phyloP scores from a whole-genome alignment of 1,140 invertebrate genomes.

The Hormaphis cornu region DNA sequence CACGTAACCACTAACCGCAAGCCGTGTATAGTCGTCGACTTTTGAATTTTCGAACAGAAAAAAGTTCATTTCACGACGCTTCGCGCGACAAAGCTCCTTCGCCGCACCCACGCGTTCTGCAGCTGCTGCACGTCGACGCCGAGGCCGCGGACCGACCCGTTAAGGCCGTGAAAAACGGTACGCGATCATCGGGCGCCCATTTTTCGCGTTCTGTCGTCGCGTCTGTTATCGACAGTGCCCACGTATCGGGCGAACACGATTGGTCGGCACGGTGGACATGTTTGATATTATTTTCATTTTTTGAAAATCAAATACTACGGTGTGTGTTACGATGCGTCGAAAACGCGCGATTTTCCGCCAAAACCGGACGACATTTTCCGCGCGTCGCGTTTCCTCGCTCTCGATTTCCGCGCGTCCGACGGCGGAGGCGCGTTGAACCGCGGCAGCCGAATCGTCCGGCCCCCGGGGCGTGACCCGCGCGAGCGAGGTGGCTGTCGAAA shows the following conservation, averaged over 20 bases:
- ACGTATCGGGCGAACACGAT: conserved; percentile 29
- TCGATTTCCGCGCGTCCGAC: neutral
- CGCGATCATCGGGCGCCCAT: conserved; percentile 19
- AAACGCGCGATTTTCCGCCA: conserved; percentile 22
- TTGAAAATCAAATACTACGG: conserved; percentile 32
- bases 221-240: conserved; percentile 28
- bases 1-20: conserved; percentile 24
- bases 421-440: no score
- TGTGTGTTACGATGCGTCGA: conserved; percentile 24
- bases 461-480: no score
- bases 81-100: no score
- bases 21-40: conserved; percentile 27
- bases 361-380: neutral
- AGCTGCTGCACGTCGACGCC: no score
- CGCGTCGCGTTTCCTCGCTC: no score
- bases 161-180: no score
- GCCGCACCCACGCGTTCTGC: no score
- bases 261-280: no score
- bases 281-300: conserved; percentile 23
- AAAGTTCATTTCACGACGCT: neutral
- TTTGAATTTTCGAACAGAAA: conserved; percentile 24
- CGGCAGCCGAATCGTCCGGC: no score
- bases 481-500: neutral
- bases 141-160: no score
- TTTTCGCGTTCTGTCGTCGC: conserved; percentile 14